Evolutionary conservation across 2,797 vertebrate species (phyloP).

Genomic region (Gambelia wislizenii): DNA sequence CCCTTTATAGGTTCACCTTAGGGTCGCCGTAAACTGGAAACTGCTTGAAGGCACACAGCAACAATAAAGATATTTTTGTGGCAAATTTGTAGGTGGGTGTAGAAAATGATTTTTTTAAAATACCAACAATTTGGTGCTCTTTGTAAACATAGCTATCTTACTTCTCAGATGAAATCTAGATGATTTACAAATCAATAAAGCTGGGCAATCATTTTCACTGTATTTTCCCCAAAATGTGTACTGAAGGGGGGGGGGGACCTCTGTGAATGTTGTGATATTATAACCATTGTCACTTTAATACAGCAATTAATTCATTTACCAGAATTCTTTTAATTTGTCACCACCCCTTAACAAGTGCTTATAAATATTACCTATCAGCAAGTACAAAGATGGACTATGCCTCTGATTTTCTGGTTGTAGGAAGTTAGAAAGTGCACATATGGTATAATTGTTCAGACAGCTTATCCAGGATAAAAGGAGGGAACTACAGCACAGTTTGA

Average conservation of each 20-base stretch:
- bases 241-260: background rate
- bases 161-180: background rate
- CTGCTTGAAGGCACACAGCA: too few species aligned
- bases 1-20: too few species aligned
- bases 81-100: background rate
- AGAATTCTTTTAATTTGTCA: background rate
- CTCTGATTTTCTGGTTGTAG: conserved; percentile 24
- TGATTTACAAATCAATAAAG: conserved; percentile 3
- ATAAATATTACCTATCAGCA: conserved; percentile 3
- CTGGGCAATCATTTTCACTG: background rate
- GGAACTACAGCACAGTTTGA: conserved; percentile 24
- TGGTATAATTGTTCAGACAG: conserved; percentile 53
- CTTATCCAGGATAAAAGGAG: background rate
- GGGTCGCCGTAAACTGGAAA: too few species aligned
- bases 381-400: background rate
- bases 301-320: background rate
- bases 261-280: background rate
- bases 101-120: background rate
- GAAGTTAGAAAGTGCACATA: conserved; percentile 28
- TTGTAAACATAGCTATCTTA: background rate
- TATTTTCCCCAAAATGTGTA: background rate
- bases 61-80: too few species aligned
- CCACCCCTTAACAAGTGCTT: background rate
- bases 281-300: background rate
- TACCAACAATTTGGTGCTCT: background rate